Evolutionary conservation across 1,140 invertebrate genomes (phyloP).

Genomic region (Metopolophium dirhodum): DNA sequence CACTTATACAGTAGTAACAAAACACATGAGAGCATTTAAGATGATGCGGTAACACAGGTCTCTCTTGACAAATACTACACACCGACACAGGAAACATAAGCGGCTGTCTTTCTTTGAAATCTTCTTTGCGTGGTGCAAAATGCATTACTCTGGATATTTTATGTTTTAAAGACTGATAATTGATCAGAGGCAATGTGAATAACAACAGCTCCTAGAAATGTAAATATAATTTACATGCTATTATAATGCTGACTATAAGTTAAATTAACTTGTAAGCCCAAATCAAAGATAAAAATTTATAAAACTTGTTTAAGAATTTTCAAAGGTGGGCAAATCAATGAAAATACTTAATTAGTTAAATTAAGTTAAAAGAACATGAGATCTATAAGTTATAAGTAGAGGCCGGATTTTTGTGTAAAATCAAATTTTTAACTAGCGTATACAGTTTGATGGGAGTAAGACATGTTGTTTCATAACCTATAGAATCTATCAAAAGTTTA

Average conservation of each 20-base stretch:
- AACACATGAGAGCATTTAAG: constrained; percentile 61
- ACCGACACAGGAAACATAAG: constrained; percentile 58
- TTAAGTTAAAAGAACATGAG: too few relatives aligned
- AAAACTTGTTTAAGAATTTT: background rate
- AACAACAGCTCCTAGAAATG: constrained; percentile 68
- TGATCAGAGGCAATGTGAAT: constrained; percentile 68
- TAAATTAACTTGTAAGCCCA: background rate
- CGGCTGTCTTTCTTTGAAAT: background rate
- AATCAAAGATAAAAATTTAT: background rate
- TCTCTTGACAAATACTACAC: constrained; percentile 61
- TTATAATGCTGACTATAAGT: background rate
- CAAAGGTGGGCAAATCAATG: too few relatives aligned
- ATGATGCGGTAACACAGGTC: constrained; percentile 61
- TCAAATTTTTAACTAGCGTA: too few relatives aligned
- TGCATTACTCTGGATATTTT: constrained; percentile 53
- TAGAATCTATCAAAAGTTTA: too few relatives aligned
- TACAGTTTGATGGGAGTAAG: too few relatives aligned
- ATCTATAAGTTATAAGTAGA: too few relatives aligned
- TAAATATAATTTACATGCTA: background rate
- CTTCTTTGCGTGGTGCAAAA: background rate
- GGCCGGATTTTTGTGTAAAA: too few relatives aligned
- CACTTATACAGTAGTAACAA: constrained; percentile 63
- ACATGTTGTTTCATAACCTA: too few relatives aligned
- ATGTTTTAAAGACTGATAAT: constrained; percentile 65
- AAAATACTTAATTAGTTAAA: too few relatives aligned